Evolutionary conservation across 2,888 invertebrate genomes (phyloP), one percentile per base, ranked within the genome.

Genomic region (Tetragnatha montana): DNA sequence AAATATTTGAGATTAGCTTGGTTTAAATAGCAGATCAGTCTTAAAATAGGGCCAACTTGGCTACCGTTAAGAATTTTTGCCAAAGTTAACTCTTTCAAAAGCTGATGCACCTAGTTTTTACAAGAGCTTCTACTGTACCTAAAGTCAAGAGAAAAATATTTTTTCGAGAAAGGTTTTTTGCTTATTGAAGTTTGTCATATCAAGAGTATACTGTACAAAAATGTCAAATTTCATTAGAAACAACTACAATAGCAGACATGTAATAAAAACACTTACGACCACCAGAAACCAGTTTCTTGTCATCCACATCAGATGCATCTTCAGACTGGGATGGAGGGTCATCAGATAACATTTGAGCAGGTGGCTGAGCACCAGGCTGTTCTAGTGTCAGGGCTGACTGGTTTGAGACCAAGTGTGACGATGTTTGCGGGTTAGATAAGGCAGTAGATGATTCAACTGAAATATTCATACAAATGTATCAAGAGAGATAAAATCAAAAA

Each of bases 301-400:
- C 71, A 79, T 49, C 73, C 8, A 47, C 71, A 60, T 82, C 87
- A 19, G 71, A 71, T 8, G 21, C 47, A 6, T 83, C 90, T 80
- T 90, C 90, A 17, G 87, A 76, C 22, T 87, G 90, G 19, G 80
- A 82, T 21, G 90, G 90, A 74, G 92, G 92, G 80, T 92, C 92
- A 86, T 92, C 92, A 6, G 91, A 89, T 60, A 88, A 87, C 91
- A 92, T 92, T 49, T 92, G 92, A 12, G 91, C 89, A 21, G 92
- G 92, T 49, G 92, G 92, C n/a, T 91, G 90, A 21, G 91, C 89
- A 21, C 92, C 92, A 73, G 92, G 92, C 78, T 91, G 82, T 82
- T 91, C 91, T 75, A 91, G 73, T 35, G 91, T 90, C 60, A 91
- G 86, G 60, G 85, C 78, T 22, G 88, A 81, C 50, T 87, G 91